These are phyloP conservation scores for Musca vetustissima DNA, from an alignment of 1,140 invertebrate species.

Conservation along the genomic window DNA sequence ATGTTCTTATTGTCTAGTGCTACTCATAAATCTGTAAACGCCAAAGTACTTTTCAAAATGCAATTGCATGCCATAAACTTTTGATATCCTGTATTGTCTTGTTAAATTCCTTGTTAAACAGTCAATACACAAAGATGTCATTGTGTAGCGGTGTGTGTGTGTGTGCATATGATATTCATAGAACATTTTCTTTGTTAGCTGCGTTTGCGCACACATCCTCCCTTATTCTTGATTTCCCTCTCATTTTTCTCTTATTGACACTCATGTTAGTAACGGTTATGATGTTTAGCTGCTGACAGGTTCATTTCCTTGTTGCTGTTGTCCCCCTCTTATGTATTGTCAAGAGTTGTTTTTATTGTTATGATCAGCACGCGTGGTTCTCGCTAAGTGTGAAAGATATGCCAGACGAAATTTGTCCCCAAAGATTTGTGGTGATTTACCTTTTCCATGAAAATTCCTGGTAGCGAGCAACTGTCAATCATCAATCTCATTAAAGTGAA, in stretches of 20 bases:
- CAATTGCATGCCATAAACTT: background rate
- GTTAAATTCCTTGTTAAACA: background rate
- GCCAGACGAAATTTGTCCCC: too few species aligned
- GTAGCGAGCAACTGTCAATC: too few species aligned
- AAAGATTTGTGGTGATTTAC: too few species aligned
- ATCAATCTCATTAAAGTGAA: too few species aligned
- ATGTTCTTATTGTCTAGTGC: background rate
- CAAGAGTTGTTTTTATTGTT: conserved; percentile 1
- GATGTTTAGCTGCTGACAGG: background rate
- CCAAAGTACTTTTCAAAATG: background rate
- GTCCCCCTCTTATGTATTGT: background rate
- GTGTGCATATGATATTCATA: too few species aligned
- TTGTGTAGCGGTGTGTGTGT: too few species aligned
- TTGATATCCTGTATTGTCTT: background rate
- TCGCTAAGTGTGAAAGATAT: too few species aligned
- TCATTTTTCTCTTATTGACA: too few species aligned
- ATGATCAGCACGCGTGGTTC: background rate
- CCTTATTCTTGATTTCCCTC: too few species aligned
- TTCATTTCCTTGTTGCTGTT: background rate
- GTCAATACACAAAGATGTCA: too few species aligned
- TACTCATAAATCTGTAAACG: conserved; percentile 4
- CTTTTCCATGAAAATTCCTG: too few species aligned
- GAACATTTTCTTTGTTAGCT: background rate
- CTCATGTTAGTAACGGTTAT: background rate
- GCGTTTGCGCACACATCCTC: background rate